Conservation (phyloP, 2,888 invertebrate genomes). For the Drosophila tripunctata region DNA sequence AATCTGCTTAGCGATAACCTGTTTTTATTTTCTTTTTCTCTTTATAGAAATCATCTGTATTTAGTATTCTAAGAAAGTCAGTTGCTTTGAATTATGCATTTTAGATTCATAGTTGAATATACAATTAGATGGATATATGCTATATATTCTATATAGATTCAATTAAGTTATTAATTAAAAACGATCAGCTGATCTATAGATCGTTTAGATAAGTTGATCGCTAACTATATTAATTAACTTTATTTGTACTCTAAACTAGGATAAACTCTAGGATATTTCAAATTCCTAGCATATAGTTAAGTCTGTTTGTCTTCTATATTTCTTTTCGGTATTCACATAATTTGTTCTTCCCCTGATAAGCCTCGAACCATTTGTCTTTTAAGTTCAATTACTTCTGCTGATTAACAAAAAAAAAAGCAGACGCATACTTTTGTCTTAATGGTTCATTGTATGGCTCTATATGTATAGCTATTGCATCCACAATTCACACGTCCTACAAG, state of each 20-base stretch:
- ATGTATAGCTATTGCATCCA: not conserved
- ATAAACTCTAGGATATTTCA: too few species aligned
- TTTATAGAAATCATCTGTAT: not conserved
- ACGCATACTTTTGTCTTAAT: not conserved
- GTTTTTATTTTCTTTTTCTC: conserved; percentile 21
- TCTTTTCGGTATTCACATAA: not conserved
- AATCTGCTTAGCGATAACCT: conserved; percentile 36
- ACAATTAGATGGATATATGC: not conserved
- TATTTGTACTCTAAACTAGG: too few species aligned
- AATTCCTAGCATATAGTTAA: too few species aligned
- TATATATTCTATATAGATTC: not conserved
- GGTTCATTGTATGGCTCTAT: not conserved
- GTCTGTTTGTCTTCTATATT: not conserved
- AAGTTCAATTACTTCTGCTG: not conserved
- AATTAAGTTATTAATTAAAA: not conserved
- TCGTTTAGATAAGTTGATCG: too few species aligned
- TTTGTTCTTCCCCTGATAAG: conserved; percentile 8
- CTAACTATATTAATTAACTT: too few species aligned
- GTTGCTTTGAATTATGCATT: conserved; percentile 14
- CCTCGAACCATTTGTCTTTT: not conserved
- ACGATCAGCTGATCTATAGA: too few species aligned
- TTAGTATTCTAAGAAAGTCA: not conserved
- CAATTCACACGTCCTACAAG: conserved; percentile 9
- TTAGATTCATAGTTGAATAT: not conserved
- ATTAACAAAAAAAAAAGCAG: not conserved